Percentiles rank a stretch among this genome's conserved stretches.
Conservation (phyloP, 2,113 vertebrate species). For the Nerophis lumbriciformis region DNA sequence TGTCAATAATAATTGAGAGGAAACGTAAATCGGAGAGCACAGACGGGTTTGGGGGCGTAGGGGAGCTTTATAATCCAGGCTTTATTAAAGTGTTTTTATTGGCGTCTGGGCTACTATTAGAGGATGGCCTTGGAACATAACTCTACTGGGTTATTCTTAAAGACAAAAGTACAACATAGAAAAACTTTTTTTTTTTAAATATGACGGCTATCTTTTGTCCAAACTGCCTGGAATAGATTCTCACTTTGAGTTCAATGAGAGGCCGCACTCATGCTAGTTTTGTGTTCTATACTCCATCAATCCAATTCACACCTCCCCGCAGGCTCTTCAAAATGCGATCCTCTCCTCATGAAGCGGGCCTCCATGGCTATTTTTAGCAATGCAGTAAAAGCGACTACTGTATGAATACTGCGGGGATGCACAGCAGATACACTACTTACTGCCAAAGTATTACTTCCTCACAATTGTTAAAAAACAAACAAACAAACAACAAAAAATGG, state of each 20-base stretch:
- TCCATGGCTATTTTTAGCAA: conserved; percentile 34
- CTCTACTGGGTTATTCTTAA: too few species aligned
- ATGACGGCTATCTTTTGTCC: not conserved
- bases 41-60: too few species aligned
- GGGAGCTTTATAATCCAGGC: too few species aligned
- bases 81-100: too few species aligned
- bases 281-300: conserved; percentile 28
- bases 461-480: too few species aligned
- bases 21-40: too few species aligned
- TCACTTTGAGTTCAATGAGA: conserved; percentile 21
- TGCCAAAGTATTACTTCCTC: not conserved
- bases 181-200: not conserved
- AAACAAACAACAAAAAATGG: not conserved
- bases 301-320: conserved; percentile 30
- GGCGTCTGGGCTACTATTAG: too few species aligned
- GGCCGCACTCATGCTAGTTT: conserved; percentile 14
- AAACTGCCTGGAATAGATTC: not conserved
- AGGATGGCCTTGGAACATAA: too few species aligned
- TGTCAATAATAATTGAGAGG: too few species aligned
- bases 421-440: not conserved
- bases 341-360: conserved; percentile 24
- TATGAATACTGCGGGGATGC: not conserved
- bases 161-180: too few species aligned
- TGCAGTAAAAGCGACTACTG: conserved; percentile 6
- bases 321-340: conserved; percentile 29